These are phyloP conservation scores for Trachymyrmex septentrionalis DNA, from an alignment of 1,140 invertebrate species.

Conservation along the genomic window DNA sequence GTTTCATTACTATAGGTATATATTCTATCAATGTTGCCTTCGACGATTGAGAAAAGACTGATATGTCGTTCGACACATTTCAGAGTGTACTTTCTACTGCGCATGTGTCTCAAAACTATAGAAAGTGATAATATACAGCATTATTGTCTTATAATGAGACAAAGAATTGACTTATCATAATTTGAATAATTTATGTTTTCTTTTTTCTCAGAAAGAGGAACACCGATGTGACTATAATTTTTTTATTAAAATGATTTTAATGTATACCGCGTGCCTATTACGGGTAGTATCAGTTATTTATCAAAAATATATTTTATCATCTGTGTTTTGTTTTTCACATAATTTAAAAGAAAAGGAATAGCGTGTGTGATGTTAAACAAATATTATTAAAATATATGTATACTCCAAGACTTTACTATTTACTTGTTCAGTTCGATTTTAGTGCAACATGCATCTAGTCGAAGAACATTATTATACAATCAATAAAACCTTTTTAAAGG, in stretches of 20 bases:
- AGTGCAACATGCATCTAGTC: conserved; percentile 1
- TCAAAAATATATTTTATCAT: background rate
- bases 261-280: background rate
- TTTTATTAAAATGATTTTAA: background rate
- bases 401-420: background rate
- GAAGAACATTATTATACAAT: conserved; percentile 27
- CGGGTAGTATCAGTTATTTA: background rate
- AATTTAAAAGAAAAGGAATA: background rate
- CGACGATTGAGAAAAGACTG: background rate
- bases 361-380: too few relatives aligned
- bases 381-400: background rate
- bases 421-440: conserved; percentile 1
- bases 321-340: background rate
- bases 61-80: background rate
- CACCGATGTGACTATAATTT: background rate
- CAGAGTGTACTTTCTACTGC: background rate
- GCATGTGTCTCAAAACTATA: conserved; percentile 10
- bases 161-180: background rate
- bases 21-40: background rate
- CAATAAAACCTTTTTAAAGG: background rate
- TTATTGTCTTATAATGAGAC: background rate
- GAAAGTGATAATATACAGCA: background rate
- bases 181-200: conserved; percentile 14
- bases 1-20: background rate
- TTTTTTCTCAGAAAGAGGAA: background rate